phyloP scores from a whole-genome alignment of 2,888 invertebrate genomes.

The Sphecodes monilicornis region DNA sequence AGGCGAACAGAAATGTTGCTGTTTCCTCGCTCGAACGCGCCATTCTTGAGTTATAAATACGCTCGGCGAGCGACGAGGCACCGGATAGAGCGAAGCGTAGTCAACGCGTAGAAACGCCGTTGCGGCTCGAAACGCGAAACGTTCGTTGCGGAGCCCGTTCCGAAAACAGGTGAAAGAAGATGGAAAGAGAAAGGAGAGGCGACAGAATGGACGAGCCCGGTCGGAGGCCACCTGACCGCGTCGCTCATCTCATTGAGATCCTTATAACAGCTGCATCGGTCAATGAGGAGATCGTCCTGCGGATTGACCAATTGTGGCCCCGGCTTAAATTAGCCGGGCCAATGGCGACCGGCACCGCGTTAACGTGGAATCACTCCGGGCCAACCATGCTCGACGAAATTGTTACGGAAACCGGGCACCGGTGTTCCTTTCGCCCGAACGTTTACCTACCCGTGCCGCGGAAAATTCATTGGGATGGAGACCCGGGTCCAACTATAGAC shows the following conservation, averaged over 20 bases:
- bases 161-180: conserved; percentile 43
- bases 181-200: conserved; percentile 38
- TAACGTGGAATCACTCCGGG: conserved; percentile 30
- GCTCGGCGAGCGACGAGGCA: conserved; percentile 47
- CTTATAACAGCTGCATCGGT: conserved; percentile 79
- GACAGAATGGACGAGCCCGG: conserved; percentile 62
- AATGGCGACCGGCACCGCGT: conserved; percentile 58
- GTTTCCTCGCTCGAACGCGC: conserved; percentile 72
- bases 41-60: conserved; percentile 82
- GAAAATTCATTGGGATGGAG: conserved; percentile 67
- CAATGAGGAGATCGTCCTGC: conserved; percentile 75
- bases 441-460: conserved; percentile 31
- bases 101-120: background rate
- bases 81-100: conserved; percentile 25
- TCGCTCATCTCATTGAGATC: conserved; percentile 83
- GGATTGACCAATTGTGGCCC: conserved; percentile 76
- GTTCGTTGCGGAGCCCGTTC: background rate
- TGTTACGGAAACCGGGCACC: conserved; percentile 36
- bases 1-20: conserved; percentile 46
- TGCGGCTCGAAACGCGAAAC: conserved; percentile 47
- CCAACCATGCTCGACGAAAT: conserved; percentile 46
- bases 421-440: conserved; percentile 28
- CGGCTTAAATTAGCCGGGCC: conserved; percentile 75
- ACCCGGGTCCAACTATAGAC: conserved; percentile 62
- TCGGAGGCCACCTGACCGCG: conserved; percentile 78